Conservation (phyloP, 2,888 invertebrate genomes). For the Creontiades dilutus region DNA sequence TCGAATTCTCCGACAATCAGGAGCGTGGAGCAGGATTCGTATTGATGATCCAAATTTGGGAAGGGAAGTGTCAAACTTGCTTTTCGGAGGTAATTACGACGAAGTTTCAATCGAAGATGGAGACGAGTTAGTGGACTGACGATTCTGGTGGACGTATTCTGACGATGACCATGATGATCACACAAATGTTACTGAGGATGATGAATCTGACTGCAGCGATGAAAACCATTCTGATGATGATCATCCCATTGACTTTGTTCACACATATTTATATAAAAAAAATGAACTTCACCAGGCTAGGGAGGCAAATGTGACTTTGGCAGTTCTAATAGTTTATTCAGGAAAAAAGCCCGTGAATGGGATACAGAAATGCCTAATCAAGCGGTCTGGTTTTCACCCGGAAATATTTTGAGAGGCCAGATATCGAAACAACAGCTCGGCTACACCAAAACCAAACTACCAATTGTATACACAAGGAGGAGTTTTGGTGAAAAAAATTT, state of each 20-base stretch:
- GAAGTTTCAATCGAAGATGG: not conserved
- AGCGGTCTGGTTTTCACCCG: not conserved
- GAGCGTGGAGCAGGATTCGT: not conserved
- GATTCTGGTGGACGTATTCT: too few species aligned
- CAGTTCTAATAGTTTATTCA: not conserved
- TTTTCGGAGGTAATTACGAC: not conserved
- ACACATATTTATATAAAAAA: not conserved
- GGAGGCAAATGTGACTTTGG: slow-evolving; percentile 6
- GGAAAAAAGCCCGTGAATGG: not conserved
- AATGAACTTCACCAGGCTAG: slow-evolving; percentile 27
- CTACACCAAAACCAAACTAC: not conserved
- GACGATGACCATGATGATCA: not conserved
- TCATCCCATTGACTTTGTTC: not conserved
- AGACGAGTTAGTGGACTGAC: not conserved
- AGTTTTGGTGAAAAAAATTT: not conserved
- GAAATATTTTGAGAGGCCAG: not conserved
- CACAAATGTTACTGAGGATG: not conserved
- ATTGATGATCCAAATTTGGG: not conserved
- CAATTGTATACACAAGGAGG: not conserved
- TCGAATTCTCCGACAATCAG: slow-evolving; percentile 11
- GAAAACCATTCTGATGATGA: slow-evolving; percentile 1
- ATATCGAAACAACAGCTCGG: not conserved
- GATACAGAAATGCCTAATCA: not conserved
- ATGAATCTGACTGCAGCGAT: not conserved
- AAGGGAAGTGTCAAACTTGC: not conserved